Base-by-base conservation (phyloP, 1,140 invertebrate species). In the Rhynchophorus ferrugineus region DNA sequence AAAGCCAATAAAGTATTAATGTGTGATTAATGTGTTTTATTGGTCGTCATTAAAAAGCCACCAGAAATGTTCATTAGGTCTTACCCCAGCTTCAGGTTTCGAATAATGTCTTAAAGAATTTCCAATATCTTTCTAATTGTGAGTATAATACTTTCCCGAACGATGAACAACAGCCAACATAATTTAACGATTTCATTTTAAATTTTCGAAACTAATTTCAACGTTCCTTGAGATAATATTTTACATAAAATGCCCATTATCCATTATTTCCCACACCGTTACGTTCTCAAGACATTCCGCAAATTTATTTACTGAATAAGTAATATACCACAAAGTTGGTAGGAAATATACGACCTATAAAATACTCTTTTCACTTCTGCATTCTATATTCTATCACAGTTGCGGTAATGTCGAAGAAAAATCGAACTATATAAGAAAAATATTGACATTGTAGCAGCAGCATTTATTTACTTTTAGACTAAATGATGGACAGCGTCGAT, bases 191-290 rank as follows among this genome's bases (percentile, higher is more conserved):
- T 37, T 47, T 38, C 35, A 37, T 47, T 11, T 34, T 13, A 51
- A 51, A 44, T 51, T 51, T 51, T n/a, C 20, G 36, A 51, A 51
- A 51, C 49, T 51, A 51, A 51, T 51, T 51, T 51, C 18, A 18
- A 44, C 49, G 49, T 51, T 44, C 41, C 49, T 39, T 44, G 19
- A 41, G 47, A 51, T 51, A 51, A 51, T 51, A 51, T 51, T 51
- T 51, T 51, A 51, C 49, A 51, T 51, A 51, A 51, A 51, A 51
- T 41, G 38, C 17, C 42, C 49, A 51, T 51, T 51, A 51, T 39
- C 49, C 42, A 33, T 51, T 51, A 51, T 51, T 43, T 44, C 49
- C 29, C 49, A 36, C 49, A 51, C 49, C 39, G 38, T 44, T 44
- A 24, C 49, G 37, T 44, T 44, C 49, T 41, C 17, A 33, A 44